A percentile compares a stretch with the other conserved stretches of the same genome.
These are phyloP conservation scores for Enoplolaimus lenunculus DNA, from an alignment of 2,888 invertebrate genomes.

Conservation along the genomic window DNA sequence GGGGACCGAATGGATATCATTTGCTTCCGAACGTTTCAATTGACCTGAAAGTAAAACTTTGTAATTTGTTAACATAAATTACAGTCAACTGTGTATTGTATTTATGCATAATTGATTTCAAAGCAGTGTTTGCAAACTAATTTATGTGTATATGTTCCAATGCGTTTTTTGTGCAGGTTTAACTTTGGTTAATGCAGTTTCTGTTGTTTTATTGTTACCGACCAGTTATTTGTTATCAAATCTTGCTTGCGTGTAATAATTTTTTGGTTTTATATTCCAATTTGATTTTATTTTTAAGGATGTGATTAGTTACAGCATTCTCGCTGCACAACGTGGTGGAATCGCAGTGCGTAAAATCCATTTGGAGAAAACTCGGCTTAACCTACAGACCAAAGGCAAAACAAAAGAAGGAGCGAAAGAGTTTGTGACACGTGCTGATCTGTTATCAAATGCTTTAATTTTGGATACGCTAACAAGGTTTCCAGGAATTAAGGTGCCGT, in stretches of 20 bases:
- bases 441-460: conserved; percentile 37
- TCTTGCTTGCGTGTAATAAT: no score
- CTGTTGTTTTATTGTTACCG: no score
- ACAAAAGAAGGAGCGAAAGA: conserved; percentile 30
- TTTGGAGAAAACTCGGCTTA: conserved; percentile 27
- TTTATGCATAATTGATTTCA: no score
- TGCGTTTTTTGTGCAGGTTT: no score
- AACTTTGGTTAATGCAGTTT: no score
- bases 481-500: conserved; percentile 33
- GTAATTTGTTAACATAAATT: no score
- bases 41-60: conserved; percentile 5
- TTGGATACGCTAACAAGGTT: conserved; percentile 33
- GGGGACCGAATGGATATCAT: conserved; percentile 23
- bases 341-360: conserved; percentile 33
- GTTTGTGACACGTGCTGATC: conserved; percentile 35
- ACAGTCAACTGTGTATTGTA: no score
- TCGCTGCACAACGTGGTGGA: conserved; percentile 31
- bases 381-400: conserved; percentile 6
- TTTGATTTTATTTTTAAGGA: no score
- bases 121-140: no score
- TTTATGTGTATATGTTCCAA: no score
- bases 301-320: conserved; percentile 19
- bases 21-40: background rate
- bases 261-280: no score
- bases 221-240: no score